Evolutionary conservation across 2,113 vertebrate genomes (phyloP).

Genomic region (Ochotona curzoniae): DNA sequence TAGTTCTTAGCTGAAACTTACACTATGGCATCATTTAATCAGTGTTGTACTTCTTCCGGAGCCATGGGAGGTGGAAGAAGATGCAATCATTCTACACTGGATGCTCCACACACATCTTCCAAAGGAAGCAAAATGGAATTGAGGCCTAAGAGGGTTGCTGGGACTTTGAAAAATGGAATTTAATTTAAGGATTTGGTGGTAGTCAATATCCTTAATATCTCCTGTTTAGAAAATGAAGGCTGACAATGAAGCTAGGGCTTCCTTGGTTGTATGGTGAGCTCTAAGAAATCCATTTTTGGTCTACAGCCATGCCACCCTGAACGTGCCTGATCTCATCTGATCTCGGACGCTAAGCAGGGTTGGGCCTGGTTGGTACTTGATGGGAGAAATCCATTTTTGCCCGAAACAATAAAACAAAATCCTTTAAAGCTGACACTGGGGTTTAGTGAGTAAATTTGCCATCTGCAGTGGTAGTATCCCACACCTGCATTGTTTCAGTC

Average conservation of each 20-base stretch:
- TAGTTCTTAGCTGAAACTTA: not conserved
- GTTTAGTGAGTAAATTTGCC: too few relatives aligned
- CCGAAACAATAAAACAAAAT: too few relatives aligned
- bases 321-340: too few relatives aligned
- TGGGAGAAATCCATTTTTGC: too few relatives aligned
- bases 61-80: not conserved
- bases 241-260: not conserved
- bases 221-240: not conserved
- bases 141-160: not conserved
- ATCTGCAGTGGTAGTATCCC: too few relatives aligned
- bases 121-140: not conserved
- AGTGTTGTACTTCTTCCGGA: not conserved
- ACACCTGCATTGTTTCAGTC: too few relatives aligned
- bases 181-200: not conserved
- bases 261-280: not conserved
- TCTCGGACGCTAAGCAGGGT: too few relatives aligned
- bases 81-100: not conserved
- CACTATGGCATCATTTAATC: not conserved
- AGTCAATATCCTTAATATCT: conserved; percentile 23
- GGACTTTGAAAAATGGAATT: not conserved
- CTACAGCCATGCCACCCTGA: too few relatives aligned
- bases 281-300: conserved; percentile 4
- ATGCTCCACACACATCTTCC: not conserved
- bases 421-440: too few relatives aligned
- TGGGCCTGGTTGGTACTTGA: too few relatives aligned